Conservation (phyloP, 2,797 vertebrate species). For the Cuniculus paca region DNA sequence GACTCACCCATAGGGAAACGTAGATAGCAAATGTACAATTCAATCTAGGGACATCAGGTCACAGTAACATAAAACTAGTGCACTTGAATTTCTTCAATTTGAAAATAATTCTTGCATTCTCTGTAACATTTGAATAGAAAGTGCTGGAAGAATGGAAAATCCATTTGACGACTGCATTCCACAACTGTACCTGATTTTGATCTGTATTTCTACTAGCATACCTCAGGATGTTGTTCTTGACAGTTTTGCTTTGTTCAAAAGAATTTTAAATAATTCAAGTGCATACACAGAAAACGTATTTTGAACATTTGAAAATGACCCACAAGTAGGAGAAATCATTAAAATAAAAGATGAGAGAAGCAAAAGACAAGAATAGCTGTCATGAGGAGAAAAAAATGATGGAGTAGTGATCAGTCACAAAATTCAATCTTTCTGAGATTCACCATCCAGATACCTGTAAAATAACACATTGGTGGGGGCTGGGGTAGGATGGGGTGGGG, state of each 20-base stretch:
- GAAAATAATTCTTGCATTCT: background rate
- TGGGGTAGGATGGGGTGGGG: too few species aligned
- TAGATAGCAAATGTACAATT: background rate
- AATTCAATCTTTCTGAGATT: too few species aligned
- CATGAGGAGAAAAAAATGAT: too few species aligned
- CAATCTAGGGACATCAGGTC: background rate
- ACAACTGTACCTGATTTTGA: background rate
- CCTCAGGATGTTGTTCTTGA: background rate
- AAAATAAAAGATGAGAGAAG: background rate
- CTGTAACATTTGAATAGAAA: constrained; percentile 17
- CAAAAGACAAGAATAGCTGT: background rate
- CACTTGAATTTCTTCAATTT: background rate
- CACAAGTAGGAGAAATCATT: background rate
- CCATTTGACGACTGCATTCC: background rate
- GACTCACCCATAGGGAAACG: background rate
- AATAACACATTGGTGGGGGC: too few species aligned
- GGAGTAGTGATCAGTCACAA: too few species aligned
- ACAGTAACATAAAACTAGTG: background rate
- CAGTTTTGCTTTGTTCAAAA: background rate
- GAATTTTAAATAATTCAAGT: constrained; percentile 10
- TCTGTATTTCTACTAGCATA: background rate
- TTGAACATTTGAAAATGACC: background rate
- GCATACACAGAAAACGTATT: background rate
- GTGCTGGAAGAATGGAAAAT: background rate
- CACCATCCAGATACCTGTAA: too few species aligned